phyloP scores from a whole-genome alignment of 2,888 invertebrate species.

The Allacma fusca region DNA sequence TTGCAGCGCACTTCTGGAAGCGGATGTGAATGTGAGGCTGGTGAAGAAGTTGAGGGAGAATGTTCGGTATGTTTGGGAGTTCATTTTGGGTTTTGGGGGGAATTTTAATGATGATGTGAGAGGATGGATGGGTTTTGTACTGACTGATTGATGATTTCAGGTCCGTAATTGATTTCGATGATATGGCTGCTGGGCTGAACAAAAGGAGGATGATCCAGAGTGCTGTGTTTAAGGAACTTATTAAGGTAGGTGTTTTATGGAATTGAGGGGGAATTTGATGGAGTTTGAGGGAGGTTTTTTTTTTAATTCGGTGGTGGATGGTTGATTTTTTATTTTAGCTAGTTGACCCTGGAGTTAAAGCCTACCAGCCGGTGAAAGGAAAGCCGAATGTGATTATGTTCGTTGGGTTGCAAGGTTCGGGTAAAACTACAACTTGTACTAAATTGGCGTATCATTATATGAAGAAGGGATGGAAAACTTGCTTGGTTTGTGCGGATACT shows the following conservation, averaged over 20 bases:
- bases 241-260: conserved; percentile 73
- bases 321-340: conserved; percentile 70
- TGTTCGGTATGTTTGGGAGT: conserved; percentile 70
- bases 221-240: conserved; percentile 97
- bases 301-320: no score
- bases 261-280: neutral
- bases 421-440: conserved; percentile 99
- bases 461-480: conserved; percentile 99
- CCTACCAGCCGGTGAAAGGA: conserved; percentile 94
- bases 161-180: conserved; percentile 97
- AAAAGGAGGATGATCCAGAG: conserved; percentile 98
- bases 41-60: conserved; percentile 96
- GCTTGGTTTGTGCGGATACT: conserved; percentile 98
- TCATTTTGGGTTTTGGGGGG: neutral
- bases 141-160: no score
- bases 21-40: conserved; percentile 92
- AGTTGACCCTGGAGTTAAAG: conserved; percentile 97
- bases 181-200: conserved; percentile 98
- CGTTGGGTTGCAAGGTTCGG: conserved; percentile 98
- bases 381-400: conserved; percentile 98
- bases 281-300: no score
- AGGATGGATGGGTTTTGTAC: neutral
- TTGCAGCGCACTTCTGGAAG: conserved; percentile 94
- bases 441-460: conserved; percentile 98
- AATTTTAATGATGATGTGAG: neutral